Evolutionary conservation across 2,113 vertebrate species (phyloP).

Genomic region (Talpa occidentalis): DNA sequence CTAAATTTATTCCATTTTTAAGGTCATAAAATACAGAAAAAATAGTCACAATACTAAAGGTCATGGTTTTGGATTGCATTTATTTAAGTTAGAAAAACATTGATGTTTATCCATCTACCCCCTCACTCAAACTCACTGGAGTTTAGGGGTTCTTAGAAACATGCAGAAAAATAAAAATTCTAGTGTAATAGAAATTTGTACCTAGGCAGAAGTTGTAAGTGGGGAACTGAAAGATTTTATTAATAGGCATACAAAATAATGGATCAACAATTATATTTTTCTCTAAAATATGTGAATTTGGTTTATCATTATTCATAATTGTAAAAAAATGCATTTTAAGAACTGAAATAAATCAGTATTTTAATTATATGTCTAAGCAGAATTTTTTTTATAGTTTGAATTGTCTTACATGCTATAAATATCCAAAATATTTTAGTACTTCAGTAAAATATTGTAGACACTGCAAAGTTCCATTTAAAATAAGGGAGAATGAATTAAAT

Average conservation of each 20-base stretch:
- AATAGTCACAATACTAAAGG: background rate
- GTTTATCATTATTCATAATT: background rate
- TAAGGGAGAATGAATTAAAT: background rate
- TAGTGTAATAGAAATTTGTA: background rate
- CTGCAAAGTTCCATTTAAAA: background rate
- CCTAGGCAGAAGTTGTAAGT: background rate
- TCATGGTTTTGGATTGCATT: background rate
- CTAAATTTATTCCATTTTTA: background rate
- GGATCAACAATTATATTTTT: background rate
- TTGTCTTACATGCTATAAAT: background rate
- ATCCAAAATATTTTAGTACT: background rate
- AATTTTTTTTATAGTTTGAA: background rate
- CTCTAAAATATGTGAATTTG: background rate
- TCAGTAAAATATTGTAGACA: background rate
- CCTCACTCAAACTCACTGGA: background rate
- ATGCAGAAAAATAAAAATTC: background rate
- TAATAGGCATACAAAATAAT: background rate
- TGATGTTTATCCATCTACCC: background rate
- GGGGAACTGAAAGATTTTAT: background rate
- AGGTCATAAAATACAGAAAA: background rate
- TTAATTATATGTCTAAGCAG: background rate
- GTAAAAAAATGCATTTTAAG: background rate
- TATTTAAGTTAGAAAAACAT: background rate
- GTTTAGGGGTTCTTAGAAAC: background rate
- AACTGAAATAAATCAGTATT: background rate